Evolutionary conservation across 2,888 invertebrate genomes (phyloP).

Genomic region (Eilema sororculum): DNA sequence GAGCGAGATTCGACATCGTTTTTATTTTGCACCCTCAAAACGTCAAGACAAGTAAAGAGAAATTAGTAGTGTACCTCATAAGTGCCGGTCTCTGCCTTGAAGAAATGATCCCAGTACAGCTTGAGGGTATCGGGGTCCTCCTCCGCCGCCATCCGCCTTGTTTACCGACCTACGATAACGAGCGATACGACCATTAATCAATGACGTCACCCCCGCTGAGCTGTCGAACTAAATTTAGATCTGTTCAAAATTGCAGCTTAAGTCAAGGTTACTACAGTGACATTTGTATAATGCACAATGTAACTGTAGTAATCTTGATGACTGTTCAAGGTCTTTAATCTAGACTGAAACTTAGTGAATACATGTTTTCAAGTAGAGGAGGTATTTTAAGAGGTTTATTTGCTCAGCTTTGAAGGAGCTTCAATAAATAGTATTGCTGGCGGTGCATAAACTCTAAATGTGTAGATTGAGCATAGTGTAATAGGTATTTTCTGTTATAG

Average conservation of each 20-base stretch:
- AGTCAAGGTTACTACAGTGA: background rate
- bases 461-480: too few species aligned
- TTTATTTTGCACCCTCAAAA: background rate
- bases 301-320: background rate
- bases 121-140: constrained; percentile 76
- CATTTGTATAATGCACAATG: background rate
- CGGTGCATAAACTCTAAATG: too few species aligned
- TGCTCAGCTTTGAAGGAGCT: background rate
- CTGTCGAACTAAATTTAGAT: constrained; percentile 12
- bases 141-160: constrained; percentile 68
- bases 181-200: constrained; percentile 19
- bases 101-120: constrained; percentile 88
- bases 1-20: too few species aligned
- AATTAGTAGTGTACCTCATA: constrained; percentile 81
- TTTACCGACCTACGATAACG: constrained; percentile 59
- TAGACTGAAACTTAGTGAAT: background rate
- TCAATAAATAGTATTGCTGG: too few species aligned
- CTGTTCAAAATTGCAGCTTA: background rate
- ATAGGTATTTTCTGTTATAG: too few species aligned
- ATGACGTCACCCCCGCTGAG: constrained; percentile 3
- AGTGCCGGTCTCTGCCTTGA: constrained; percentile 88
- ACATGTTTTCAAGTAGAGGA: background rate
- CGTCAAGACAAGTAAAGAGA: background rate
- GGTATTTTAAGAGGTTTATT: background rate
- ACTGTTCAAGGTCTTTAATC: background rate